Conservation (phyloP, 2,888 invertebrate genomes). For the Heliconius hortense region DNA sequence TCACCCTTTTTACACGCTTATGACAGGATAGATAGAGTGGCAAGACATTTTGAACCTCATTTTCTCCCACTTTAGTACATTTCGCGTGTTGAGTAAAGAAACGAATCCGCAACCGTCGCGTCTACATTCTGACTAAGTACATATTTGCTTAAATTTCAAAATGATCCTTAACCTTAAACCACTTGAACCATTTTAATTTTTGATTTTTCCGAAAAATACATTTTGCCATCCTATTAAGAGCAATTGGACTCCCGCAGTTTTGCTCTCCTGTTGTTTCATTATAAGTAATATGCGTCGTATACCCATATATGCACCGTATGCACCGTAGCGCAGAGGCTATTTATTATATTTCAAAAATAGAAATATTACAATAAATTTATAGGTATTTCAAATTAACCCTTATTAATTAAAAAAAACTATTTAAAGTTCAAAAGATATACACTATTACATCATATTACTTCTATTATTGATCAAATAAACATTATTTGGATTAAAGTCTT, state of each 20-base stretch:
- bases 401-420: not conserved
- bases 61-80: too few relatives aligned
- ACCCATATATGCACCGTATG: too few relatives aligned
- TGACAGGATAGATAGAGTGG: too few relatives aligned
- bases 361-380: not conserved
- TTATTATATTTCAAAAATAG: not conserved
- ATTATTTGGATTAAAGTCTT: not conserved
- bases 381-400: not conserved
- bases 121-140: too few relatives aligned
- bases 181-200: not conserved
- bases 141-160: too few relatives aligned
- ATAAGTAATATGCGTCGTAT: not conserved
- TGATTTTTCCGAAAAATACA: slow-evolving; percentile 2
- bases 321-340: not conserved
- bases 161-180: not conserved
- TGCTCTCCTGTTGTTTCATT: slow-evolving; percentile 23
- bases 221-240: slow-evolving; percentile 15
- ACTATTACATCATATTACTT: too few relatives aligned
- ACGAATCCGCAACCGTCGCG: too few relatives aligned
- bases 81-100: too few relatives aligned
- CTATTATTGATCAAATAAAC: too few relatives aligned
- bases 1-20: too few relatives aligned
- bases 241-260: slow-evolving; percentile 27
- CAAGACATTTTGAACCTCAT: too few relatives aligned
- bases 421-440: too few relatives aligned